These are phyloP conservation scores for Dendrocincla tyrannina DNA, from an alignment of 2,797 vertebrate species.

Conservation along the genomic window DNA sequence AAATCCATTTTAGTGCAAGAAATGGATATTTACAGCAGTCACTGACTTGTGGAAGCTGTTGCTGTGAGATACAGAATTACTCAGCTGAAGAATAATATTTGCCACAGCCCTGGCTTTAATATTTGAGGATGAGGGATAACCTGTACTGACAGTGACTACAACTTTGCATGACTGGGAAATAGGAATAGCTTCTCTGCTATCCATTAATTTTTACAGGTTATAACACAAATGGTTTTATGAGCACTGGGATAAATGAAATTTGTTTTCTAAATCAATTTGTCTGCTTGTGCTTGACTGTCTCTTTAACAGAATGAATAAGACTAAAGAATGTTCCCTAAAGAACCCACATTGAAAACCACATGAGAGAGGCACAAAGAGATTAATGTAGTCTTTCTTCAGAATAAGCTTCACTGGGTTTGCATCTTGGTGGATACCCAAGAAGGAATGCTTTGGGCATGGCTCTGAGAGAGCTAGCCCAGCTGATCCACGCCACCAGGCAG, in stretches of 20 bases:
- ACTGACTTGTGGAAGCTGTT: constrained; percentile 6
- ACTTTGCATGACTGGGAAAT: neutral
- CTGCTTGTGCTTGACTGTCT: neutral
- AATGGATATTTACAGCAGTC: neutral
- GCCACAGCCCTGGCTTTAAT: neutral
- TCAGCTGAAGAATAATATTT: constrained; percentile 19
- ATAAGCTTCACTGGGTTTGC: neutral
- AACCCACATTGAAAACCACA: neutral
- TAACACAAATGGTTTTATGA: constrained; percentile 18
- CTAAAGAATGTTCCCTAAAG: neutral
- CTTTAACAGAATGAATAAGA: constrained; percentile 11
- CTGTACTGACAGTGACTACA: neutral
- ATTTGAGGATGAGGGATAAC: constrained; percentile 32
- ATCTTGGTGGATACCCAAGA: neutral
- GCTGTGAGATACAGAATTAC: constrained; percentile 37
- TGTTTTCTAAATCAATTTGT: constrained; percentile 19
- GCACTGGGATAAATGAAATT: constrained; percentile 7
- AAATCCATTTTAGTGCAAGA: neutral
- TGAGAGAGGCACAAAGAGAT: neutral
- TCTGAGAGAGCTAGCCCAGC: neutral
- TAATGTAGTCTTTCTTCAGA: neutral
- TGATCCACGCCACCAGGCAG: neutral
- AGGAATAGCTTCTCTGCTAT: constrained; percentile 5
- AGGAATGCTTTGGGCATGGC: neutral
- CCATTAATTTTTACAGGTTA: constrained; percentile 11